Evolutionary conservation across 2,113 vertebrate species (phyloP).

Genomic region (Peromyscus leucopus): DNA sequence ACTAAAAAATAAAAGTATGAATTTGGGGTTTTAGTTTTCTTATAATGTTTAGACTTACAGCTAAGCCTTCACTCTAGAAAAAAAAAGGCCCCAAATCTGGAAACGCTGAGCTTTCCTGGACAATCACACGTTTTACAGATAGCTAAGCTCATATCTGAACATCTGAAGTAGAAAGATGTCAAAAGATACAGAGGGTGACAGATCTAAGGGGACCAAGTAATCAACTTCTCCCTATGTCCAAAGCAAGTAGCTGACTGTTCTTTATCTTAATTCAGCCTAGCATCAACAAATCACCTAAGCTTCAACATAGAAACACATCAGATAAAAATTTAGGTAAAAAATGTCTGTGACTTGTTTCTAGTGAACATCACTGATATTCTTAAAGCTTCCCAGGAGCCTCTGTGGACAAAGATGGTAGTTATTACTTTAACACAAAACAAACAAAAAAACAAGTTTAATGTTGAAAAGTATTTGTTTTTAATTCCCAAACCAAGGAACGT

Average conservation of each 20-base stretch:
- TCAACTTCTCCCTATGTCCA: neutral
- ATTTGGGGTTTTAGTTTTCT: conserved; percentile 39
- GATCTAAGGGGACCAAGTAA: conserved; percentile 27
- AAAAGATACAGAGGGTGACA: conserved; percentile 39
- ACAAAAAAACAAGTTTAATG: neutral
- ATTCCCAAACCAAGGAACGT: conserved; percentile 42
- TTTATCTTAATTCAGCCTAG: conserved; percentile 47
- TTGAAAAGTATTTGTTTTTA: conserved; percentile 29
- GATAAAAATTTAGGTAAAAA: conserved; percentile 48
- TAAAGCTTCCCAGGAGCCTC: conserved; percentile 5
- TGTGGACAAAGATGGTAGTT: conserved; percentile 44
- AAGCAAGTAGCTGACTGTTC: conserved; percentile 31
- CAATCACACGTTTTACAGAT: neutral
- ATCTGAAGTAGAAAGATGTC: conserved; percentile 11
- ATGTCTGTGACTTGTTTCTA: conserved; percentile 20
- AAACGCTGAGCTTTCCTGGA: conserved; percentile 28
- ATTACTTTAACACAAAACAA: conserved; percentile 58
- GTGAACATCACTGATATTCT: conserved; percentile 19
- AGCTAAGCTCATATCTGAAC: neutral
- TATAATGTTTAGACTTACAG: conserved; percentile 63
- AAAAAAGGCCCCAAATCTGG: conserved; percentile 31
- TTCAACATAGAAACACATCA: conserved; percentile 28
- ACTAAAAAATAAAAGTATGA: conserved; percentile 10
- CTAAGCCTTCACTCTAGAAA: conserved; percentile 51
- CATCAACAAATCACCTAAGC: conserved; percentile 17